Evolutionary conservation across 2,797 vertebrate species (phyloP), one percentile per base, ranked within the genome.

Genomic region (Arctocebus calabarensis): DNA sequence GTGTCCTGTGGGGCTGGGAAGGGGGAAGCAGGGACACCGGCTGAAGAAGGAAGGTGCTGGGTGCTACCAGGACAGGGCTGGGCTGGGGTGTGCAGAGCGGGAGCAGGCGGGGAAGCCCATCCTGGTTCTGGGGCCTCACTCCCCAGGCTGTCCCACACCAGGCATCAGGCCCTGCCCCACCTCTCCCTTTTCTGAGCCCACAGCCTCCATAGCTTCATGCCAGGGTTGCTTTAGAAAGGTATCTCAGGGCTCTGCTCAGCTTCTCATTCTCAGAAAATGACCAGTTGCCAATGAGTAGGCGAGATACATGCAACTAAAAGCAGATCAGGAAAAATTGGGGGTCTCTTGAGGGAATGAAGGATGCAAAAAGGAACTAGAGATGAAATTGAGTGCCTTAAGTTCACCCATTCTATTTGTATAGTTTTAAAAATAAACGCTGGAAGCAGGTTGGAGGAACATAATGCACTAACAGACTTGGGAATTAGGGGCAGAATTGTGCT

Each of bases 351-450:
- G n/a, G 43, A 79, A 66, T 73, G 77, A 57, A 77, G 25, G 32
- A 77, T 55, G 22, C 23, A 61, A 32, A n/a, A 68, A 93, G 87
- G 62, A 88, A 83, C 37, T 78, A 13, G 88, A 74, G 57, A 52
- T 64, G 71, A 55, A 86, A 16, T n/a, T 29, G 34, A 48, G 10
- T 62, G 59, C 52, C 92, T 84, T 88, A 55, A 81, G 45, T 84
- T 34, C 83, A 34, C 82, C 62, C 20, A 23, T 88, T 79, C 37
- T 59, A 20, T 95, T 71, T 77, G 48, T 45, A 34, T 82, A 66
- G 43, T 52, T 88, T 96, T 85, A 66, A 84, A 88, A 92, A 91
- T 81, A 88, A 94, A 94, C 92, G 32, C 29, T 19, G 11, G 62
- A 71, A 93, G 34, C 43, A 57, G 73, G 71, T 75, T 88, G 66